Evolutionary conservation across 2,888 invertebrate species (phyloP), one percentile per base, ranked within the genome.

Genomic region (Amphipyra berbera): DNA sequence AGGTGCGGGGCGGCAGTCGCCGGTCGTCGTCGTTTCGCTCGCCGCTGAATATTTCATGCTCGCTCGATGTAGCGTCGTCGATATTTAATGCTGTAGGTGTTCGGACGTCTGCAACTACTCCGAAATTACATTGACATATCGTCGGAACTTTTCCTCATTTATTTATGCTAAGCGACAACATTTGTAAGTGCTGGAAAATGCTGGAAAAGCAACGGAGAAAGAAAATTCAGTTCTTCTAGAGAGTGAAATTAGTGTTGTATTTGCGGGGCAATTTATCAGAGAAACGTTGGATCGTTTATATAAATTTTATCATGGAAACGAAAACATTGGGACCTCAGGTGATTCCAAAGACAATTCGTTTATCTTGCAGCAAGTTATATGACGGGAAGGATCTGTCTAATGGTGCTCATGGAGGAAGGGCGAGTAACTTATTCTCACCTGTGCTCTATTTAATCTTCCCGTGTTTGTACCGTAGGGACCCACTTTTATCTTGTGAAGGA

Each of bases 1-100:
- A 58, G 54, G 45, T 5, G 37, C 37, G 30, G 37, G 47, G 56
- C 52, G 21, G 41, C 40, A 61, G 66, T 60, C 59, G 53, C 56
- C 66, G 52, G 70, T 62, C 66, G 72, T 55, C 76, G 74, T 61
- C 73, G 71, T 67, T 63, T 10, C 63, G 67, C 64, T 68, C 61
- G 59, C 56, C 69, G 68, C 66, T 84, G 77, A 82, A 84, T 83
- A 82, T 80, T 83, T 82, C 58, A 84, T 73, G 69, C 56, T 72
- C 46, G 61, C 58, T 45, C 76, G 73, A 78, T 82, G 79, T 79
- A 79, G 72, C 69, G 58, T 71, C 78, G 73, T 81, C 78, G 77
- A 82, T 82, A 79, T 82, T 82, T 80, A 80, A 80, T 78, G 66
- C 60, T 70, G 62, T 60, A 76, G 78, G 70, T 78, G 73, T 76